Conservation (phyloP, 2,888 invertebrate genomes). For the Argyresthia goedartella region DNA sequence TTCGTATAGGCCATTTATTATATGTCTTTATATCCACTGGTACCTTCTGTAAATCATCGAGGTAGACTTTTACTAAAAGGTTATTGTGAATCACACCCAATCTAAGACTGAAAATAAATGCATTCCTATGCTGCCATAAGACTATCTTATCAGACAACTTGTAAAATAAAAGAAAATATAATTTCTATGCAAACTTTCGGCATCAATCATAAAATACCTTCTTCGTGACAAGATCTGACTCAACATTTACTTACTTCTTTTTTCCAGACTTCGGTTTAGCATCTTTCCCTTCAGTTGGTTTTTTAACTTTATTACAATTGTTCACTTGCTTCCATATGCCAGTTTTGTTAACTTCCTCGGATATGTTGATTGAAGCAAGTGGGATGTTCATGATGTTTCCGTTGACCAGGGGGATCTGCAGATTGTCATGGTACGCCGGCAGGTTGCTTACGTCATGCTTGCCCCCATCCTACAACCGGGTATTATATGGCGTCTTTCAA, state of each 20-base stretch:
- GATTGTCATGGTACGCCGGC: conserved; percentile 72
- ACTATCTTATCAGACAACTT: too few relatives aligned
- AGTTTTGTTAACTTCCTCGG: conserved; percentile 93
- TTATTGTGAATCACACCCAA: background rate
- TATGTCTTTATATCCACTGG: too few relatives aligned
- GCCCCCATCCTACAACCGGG: conserved; percentile 49
- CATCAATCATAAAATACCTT: too few relatives aligned
- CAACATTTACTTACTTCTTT: conserved; percentile 44
- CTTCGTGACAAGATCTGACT: too few relatives aligned
- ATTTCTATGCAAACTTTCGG: background rate
- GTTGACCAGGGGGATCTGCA: conserved; percentile 89
- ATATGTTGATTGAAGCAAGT: conserved; percentile 86
- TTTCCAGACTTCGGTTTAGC: conserved; percentile 47
- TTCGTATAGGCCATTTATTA: background rate
- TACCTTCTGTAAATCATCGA: background rate
- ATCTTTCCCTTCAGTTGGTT: conserved; percentile 37
- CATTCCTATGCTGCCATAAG: too few relatives aligned
- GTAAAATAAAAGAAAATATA: background rate
- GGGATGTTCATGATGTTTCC: conserved; percentile 93
- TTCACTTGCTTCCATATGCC: conserved; percentile 96
- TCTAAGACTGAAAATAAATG: too few relatives aligned
- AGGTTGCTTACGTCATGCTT: conserved; percentile 46
- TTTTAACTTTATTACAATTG: conserved; percentile 70
- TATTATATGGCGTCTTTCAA: conserved; percentile 22
- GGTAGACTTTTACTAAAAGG: background rate